phyloP scores from a whole-genome alignment of 2,113 vertebrate genomes.

The Pitta sordida region DNA sequence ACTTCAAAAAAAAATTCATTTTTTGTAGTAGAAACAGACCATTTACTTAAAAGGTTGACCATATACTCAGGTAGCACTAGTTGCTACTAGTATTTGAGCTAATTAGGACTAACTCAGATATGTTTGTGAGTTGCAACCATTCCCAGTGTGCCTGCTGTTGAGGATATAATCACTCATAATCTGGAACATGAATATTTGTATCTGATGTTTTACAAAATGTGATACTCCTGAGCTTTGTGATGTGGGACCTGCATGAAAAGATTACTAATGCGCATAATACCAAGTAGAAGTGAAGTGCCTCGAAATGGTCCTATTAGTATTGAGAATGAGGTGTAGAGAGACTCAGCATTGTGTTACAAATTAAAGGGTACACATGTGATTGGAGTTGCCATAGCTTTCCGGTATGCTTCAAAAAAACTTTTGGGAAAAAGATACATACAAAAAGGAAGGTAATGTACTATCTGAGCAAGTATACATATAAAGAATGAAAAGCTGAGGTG shows the following conservation, averaged over 20 bases:
- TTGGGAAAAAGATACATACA: background rate
- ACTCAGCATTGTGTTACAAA: background rate
- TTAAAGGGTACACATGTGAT: background rate
- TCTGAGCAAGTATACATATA: background rate
- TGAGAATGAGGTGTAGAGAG: background rate
- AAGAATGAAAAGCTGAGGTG: background rate
- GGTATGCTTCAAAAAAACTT: background rate
- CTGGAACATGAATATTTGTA: background rate
- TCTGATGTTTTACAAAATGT: background rate
- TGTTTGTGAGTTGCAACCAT: background rate
- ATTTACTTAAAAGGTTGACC: background rate
- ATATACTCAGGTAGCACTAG: background rate
- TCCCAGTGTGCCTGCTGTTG: background rate
- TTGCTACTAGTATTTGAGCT: too few species aligned
- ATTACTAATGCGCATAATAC: background rate
- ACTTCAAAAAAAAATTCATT: background rate
- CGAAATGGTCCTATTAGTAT: background rate
- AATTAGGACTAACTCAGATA: too few species aligned
- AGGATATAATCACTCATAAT: background rate
- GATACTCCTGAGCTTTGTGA: background rate
- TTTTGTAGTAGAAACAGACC: background rate
- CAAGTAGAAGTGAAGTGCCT: background rate
- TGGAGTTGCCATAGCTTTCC: background rate
- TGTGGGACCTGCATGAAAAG: background rate
- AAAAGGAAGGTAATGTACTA: background rate